Conservation (phyloP, 2,113 vertebrate species). For the Trichechus manatus region DNA sequence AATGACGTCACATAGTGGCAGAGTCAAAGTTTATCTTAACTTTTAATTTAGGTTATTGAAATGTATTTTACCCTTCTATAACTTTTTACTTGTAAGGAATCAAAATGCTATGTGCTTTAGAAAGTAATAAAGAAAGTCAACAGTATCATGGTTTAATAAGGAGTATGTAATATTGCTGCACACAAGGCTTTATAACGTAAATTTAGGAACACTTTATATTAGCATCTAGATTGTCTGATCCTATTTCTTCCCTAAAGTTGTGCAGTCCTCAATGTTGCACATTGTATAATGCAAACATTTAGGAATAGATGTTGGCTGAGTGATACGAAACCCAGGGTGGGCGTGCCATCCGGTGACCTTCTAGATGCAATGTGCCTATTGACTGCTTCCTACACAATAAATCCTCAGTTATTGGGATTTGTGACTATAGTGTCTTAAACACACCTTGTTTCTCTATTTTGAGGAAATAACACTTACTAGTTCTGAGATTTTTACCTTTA, state of each 20-base stretch:
- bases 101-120: background rate
- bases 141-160: background rate
- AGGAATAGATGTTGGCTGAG: background rate
- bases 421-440: background rate
- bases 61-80: background rate
- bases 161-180: background rate
- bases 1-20: background rate
- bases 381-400: background rate
- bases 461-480: background rate
- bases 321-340: background rate
- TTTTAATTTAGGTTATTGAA: background rate
- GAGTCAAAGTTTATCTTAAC: background rate
- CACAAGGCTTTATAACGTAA: background rate
- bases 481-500: background rate
- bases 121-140: background rate
- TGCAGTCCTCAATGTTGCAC: background rate
- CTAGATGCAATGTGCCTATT: background rate
- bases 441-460: background rate
- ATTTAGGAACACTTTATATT: background rate
- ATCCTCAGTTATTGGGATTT: background rate
- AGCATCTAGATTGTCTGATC: background rate
- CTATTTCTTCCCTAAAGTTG: background rate
- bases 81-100: background rate
- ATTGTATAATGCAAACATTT: background rate
- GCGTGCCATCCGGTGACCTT: background rate